Evolutionary conservation across 92 coral and sea anemone species (phyloP).

Genomic region (Paragorgia papillata): DNA sequence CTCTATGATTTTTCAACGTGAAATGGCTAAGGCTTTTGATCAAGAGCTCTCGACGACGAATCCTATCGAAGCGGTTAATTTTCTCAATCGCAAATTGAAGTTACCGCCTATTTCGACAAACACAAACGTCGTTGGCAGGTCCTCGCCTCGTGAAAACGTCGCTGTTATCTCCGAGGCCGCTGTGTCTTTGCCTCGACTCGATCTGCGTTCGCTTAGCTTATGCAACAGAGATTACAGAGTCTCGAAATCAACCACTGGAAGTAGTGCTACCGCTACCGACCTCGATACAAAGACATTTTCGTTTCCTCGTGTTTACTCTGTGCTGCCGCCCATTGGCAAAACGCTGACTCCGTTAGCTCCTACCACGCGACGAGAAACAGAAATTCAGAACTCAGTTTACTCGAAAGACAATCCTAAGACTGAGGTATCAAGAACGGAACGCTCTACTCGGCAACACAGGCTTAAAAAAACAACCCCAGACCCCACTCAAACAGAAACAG

Average conservation of each 20-base stretch:
- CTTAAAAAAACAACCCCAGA: not conserved
- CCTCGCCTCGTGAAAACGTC: not conserved
- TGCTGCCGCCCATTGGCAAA: constrained; percentile 73
- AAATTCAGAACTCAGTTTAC: not conserved
- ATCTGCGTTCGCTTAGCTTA: constrained; percentile 1
- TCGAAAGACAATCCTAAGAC: not conserved
- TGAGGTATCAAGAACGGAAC: not conserved
- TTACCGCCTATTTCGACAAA: constrained; percentile 29
- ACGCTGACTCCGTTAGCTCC: constrained; percentile 6
- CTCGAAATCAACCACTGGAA: not conserved
- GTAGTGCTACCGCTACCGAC: not conserved
- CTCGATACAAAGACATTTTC: constrained; percentile 36
- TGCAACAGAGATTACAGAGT: not conserved
- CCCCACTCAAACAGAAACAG: not conserved
- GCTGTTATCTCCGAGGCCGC: not conserved
- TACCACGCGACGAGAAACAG: not conserved
- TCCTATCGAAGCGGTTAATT: not conserved
- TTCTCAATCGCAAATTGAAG: constrained; percentile 14
- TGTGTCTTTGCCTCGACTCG: constrained; percentile 3
- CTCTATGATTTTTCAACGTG: not conserved
- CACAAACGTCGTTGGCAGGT: not conserved
- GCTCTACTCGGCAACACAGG: not conserved
- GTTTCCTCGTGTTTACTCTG: constrained; percentile 66
- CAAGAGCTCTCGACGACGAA: not conserved
- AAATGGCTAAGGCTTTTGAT: not conserved